Evolutionary conservation across 2,113 vertebrate species (phyloP).

Genomic region (Pseudopipra pipra): DNA sequence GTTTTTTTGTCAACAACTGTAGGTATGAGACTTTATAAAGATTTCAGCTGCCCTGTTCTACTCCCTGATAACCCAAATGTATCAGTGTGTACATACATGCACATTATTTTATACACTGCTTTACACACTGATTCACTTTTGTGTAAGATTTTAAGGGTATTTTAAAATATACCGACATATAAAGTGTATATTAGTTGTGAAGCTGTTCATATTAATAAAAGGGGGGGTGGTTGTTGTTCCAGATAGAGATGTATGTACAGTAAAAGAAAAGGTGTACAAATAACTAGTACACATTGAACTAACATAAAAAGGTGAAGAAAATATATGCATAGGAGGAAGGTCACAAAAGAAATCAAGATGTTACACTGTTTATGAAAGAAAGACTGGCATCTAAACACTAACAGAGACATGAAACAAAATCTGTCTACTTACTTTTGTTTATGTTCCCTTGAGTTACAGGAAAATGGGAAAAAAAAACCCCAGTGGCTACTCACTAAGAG

Average conservation of each 20-base stretch:
- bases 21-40: neutral
- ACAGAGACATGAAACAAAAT: neutral
- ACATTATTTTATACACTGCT: neutral
- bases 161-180: neutral
- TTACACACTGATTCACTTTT: neutral
- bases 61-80: neutral
- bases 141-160: neutral
- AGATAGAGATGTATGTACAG: neutral
- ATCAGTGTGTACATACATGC: neutral
- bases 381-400: neutral
- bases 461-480: neutral
- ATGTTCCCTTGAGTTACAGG: neutral
- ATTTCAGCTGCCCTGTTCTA: neutral
- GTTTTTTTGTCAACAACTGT: neutral
- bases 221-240: neutral
- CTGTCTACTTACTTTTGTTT: neutral
- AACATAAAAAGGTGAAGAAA: neutral
- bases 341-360: neutral
- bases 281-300: neutral
- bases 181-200: neutral
- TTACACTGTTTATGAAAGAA: neutral
- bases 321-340: neutral
- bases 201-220: conserved; percentile 1
- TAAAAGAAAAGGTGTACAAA: conserved; percentile 32
- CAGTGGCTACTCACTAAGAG: neutral